Evolutionary conservation across 2,888 invertebrate genomes (phyloP).

Genomic region (Therioaphis trifolii): DNA sequence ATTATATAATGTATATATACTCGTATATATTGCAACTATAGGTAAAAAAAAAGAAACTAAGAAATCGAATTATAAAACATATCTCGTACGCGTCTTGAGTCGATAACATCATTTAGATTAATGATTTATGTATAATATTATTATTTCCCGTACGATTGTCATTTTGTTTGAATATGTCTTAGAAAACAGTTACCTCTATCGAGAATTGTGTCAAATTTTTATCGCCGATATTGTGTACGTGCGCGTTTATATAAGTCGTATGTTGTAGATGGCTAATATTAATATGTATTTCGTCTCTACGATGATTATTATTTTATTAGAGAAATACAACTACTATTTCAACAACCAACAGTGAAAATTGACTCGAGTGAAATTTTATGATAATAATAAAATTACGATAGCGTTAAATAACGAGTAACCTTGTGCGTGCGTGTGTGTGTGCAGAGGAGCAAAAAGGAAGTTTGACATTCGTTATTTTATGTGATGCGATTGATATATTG

Average conservation of each 20-base stretch:
- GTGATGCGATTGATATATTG: neutral
- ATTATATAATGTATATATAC: neutral
- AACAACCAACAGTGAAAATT: too few relatives aligned
- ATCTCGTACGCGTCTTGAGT: neutral
- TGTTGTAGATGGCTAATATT: neutral
- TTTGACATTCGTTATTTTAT: neutral
- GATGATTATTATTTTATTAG: too few relatives aligned
- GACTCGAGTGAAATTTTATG: neutral
- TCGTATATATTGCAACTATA: too few relatives aligned
- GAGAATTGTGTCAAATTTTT: conserved; percentile 36
- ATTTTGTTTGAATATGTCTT: too few relatives aligned
- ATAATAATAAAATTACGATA: neutral
- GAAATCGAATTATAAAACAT: too few relatives aligned
- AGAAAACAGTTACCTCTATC: too few relatives aligned
- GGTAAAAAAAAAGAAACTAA: neutral
- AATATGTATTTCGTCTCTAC: too few relatives aligned
- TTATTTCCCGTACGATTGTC: too few relatives aligned
- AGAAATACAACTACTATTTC: too few relatives aligned
- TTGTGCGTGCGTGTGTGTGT: neutral
- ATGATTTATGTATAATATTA: too few relatives aligned
- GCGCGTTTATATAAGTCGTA: neutral
- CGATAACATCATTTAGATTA: too few relatives aligned
- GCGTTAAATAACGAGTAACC: neutral
- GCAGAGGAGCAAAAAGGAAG: neutral
- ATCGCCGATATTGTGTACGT: neutral